Conservation (phyloP, 2,888 invertebrate species). For the Drosophila cyrtoloma region DNA sequence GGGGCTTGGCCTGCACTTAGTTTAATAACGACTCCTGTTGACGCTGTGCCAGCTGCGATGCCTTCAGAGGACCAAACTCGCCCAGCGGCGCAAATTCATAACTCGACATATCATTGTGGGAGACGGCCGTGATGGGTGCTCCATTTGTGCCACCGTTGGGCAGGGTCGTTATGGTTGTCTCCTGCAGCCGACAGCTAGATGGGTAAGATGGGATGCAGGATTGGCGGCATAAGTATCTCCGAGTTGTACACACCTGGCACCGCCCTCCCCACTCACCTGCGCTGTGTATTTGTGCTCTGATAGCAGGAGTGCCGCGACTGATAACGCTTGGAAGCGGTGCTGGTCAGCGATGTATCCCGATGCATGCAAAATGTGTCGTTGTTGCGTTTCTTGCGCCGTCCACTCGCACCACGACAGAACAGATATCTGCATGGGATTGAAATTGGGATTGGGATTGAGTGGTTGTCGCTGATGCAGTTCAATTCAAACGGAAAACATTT, state of each 20-base stretch:
- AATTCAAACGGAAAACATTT: background rate
- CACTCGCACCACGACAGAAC: constrained; percentile 81
- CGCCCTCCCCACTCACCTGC: constrained; percentile 78
- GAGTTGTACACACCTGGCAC: background rate
- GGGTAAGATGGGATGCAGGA: background rate
- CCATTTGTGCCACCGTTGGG: constrained; percentile 72
- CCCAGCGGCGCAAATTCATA: constrained; percentile 60
- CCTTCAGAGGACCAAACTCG: constrained; percentile 51
- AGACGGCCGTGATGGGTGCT: constrained; percentile 28
- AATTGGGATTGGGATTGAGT: background rate
- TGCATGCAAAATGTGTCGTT: constrained; percentile 83
- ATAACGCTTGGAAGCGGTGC: constrained; percentile 84
- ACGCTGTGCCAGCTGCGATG: constrained; percentile 46
- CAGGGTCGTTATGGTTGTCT: constrained; percentile 81
- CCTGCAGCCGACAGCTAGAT: constrained; percentile 79
- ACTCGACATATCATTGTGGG: constrained; percentile 39
- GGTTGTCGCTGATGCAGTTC: background rate
- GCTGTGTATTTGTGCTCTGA: constrained; percentile 80
- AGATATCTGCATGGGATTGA: constrained; percentile 75
- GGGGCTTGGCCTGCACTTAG: constrained; percentile 17
- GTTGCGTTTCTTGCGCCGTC: constrained; percentile 79
- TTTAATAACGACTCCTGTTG: constrained; percentile 63
- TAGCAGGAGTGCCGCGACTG: constrained; percentile 84
- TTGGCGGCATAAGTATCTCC: background rate
- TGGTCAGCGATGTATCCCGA: constrained; percentile 84